Conservation (phyloP, 1,140 invertebrate genomes). For the Drosophila takahashii region DNA sequence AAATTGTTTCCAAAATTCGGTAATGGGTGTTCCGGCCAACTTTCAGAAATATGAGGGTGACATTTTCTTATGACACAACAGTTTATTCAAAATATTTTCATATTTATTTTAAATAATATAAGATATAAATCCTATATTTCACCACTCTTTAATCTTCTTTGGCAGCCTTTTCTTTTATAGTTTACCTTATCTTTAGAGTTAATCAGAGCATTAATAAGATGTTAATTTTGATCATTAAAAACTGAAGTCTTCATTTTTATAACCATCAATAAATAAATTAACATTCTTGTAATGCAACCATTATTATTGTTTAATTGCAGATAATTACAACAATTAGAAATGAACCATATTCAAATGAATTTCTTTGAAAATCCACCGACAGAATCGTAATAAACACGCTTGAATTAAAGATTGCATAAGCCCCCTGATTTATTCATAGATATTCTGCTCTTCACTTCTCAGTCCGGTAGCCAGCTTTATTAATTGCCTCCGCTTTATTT, state of each 20-base stretch:
- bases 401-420: constrained; percentile 36
- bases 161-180: too few relatives aligned
- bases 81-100: too few relatives aligned
- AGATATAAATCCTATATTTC: too few relatives aligned
- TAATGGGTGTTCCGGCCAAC: background rate
- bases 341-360: constrained; percentile 15
- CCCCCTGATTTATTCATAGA: constrained; percentile 45
- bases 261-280: background rate
- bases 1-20: constrained; percentile 16
- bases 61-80: too few relatives aligned
- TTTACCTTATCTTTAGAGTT: too few relatives aligned
- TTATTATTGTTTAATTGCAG: constrained; percentile 1
- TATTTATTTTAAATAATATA: too few relatives aligned
- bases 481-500: constrained; percentile 39
- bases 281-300: too few relatives aligned
- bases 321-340: constrained; percentile 21
- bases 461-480: constrained; percentile 24
- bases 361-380: constrained; percentile 9
- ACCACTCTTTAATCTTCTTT: too few relatives aligned
- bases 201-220: background rate
- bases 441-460: constrained; percentile 30
- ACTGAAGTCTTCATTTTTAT: constrained; percentile 1
- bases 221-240: background rate
- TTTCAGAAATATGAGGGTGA: background rate
- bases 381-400: constrained; percentile 14